phyloP scores from a whole-genome alignment of 2,797 vertebrate species.

The Pteropus rufus region DNA sequence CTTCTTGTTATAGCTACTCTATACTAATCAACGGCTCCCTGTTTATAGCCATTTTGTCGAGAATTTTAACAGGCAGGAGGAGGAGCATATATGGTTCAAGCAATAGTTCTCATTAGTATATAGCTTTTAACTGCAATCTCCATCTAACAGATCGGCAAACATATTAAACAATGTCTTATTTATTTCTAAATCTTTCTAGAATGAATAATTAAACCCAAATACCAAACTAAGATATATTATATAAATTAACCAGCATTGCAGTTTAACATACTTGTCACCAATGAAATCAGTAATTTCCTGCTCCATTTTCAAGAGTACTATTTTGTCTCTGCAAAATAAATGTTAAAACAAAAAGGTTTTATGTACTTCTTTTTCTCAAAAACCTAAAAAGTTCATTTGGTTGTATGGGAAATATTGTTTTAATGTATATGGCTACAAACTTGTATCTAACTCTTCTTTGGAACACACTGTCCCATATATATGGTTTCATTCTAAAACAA shows the following conservation, averaged over 20 bases:
- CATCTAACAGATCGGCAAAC: background rate
- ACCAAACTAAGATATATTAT: background rate
- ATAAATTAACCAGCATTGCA: background rate
- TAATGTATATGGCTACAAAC: background rate
- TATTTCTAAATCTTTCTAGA: background rate
- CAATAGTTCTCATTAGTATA: background rate
- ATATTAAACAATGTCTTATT: background rate
- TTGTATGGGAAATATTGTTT: background rate
- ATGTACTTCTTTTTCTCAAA: background rate
- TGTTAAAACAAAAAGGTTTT: background rate
- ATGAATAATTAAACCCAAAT: conserved; percentile 31
- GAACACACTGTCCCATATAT: background rate
- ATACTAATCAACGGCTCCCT: conserved; percentile 48
- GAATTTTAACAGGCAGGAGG: conserved; percentile 61
- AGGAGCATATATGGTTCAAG: background rate
- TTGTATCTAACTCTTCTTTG: background rate
- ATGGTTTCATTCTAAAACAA: background rate
- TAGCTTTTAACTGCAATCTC: background rate
- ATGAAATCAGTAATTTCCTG: conserved; percentile 98
- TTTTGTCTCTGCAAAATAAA: conserved; percentile 90
- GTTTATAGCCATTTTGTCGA: conserved; percentile 38
- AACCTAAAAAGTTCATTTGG: background rate
- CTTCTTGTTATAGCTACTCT: conserved; percentile 45
- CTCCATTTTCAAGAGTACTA: conserved; percentile 96
- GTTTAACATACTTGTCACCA: conserved; percentile 89